Evolutionary conservation across 2,797 vertebrate species (phyloP).

Genomic region (Cossypha heuglini): DNA sequence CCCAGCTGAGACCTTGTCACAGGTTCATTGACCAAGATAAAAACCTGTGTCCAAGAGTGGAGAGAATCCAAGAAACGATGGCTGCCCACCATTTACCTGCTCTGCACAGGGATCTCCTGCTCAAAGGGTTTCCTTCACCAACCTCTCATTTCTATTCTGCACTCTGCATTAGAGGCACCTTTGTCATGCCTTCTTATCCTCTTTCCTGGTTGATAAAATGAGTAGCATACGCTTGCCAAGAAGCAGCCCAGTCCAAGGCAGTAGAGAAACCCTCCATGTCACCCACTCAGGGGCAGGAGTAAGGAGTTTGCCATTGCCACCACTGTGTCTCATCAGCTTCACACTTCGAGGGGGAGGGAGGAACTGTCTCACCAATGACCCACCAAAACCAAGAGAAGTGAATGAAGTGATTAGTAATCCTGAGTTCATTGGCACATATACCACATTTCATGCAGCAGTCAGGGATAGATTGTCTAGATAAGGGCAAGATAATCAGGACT

Average conservation of each 20-base stretch:
- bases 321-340: neutral
- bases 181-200: neutral
- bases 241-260: neutral
- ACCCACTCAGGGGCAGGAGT: rapidly evolving
- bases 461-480: neutral
- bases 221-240: neutral
- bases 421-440: neutral
- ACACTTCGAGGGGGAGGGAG: rapidly evolving
- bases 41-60: neutral
- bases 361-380: neutral
- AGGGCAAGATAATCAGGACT: neutral
- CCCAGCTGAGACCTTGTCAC: neutral
- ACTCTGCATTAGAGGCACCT: rapidly evolving
- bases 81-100: neutral
- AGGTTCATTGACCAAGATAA: neutral
- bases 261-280: neutral
- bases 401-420: neutral
- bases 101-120: neutral
- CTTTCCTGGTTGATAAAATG: neutral
- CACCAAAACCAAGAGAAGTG: neutral
- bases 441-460: neutral
- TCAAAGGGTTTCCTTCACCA: neutral
- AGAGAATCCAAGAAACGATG: neutral
- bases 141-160: neutral
- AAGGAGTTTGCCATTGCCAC: neutral